Evolutionary conservation across 2,113 vertebrate species (phyloP).

Genomic region (Lucifuga dentata): DNA sequence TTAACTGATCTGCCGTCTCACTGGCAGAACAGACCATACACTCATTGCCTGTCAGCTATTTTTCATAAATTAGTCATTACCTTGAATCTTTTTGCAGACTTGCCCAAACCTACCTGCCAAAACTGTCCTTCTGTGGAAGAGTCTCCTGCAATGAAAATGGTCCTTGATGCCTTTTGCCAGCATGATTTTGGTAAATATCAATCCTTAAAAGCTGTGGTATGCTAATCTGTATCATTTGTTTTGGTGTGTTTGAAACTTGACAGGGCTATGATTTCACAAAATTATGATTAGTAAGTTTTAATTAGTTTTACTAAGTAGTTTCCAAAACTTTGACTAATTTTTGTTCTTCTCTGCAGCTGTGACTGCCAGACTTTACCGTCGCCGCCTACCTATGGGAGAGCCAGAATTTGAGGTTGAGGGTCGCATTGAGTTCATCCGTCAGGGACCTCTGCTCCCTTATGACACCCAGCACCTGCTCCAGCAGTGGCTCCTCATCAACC

Average conservation of each 20-base stretch:
- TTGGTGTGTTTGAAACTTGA: too few species aligned
- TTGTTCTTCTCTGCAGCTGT: conserved; percentile 78
- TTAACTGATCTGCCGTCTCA: background rate
- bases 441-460: conserved; percentile 85
- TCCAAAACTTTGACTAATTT: background rate
- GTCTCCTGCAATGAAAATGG: conserved; percentile 78
- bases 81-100: conserved; percentile 71
- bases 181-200: conserved; percentile 87
- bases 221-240: background rate
- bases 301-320: background rate
- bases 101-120: conserved; percentile 89
- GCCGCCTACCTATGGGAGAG: conserved; percentile 69
- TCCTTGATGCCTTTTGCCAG: conserved; percentile 85
- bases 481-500: conserved; percentile 90
- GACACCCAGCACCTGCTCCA: conserved; percentile 87
- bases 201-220: background rate
- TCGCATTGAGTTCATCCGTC: conserved; percentile 86
- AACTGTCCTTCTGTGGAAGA: conserved; percentile 86
- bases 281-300: too few species aligned
- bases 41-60: too few species aligned
- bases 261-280: too few species aligned
- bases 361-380: conserved; percentile 86
- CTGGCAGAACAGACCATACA: background rate
- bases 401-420: conserved; percentile 86
- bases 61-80: too few species aligned